Percentiles rank a stretch among this genome's conserved stretches.
Evolutionary conservation across 2,113 vertebrate species (phyloP).

Genomic region (Stigmatopora argus): DNA sequence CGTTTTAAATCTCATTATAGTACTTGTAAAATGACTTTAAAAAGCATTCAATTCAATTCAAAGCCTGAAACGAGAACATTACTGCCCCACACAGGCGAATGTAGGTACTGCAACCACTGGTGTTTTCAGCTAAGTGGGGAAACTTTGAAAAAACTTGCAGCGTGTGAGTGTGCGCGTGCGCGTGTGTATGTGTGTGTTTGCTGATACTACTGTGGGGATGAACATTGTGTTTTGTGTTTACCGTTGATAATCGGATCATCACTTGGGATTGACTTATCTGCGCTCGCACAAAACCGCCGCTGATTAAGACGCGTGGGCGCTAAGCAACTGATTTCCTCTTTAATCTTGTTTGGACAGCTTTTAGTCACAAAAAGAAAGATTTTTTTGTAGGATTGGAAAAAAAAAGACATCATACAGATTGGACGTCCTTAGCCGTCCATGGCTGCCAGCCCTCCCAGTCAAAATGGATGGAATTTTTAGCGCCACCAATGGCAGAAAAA

Average conservation of each 20-base stretch:
- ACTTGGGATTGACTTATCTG: neutral
- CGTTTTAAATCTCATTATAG: too few species aligned
- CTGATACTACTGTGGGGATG: neutral
- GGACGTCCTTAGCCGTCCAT: too few species aligned
- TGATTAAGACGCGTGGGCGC: neutral
- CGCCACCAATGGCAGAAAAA: too few species aligned
- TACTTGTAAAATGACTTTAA: too few species aligned
- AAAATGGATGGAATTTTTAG: too few species aligned
- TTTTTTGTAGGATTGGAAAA: too few species aligned
- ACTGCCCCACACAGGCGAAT: neutral
- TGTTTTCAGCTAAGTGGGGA: neutral
- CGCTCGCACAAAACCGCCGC: neutral
- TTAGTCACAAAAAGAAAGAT: neutral
- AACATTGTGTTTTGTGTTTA: neutral
- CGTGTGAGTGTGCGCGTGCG: neutral
- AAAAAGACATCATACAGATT: too few species aligned
- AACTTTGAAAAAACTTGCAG: too few species aligned
- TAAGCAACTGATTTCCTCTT: constrained; percentile 4
- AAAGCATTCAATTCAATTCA: too few species aligned
- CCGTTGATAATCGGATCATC: neutral
- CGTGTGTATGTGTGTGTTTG: neutral
- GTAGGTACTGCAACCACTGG: neutral
- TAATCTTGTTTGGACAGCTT: neutral
- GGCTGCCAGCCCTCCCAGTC: too few species aligned
- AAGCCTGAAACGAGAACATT: neutral